Evolutionary conservation across 2,797 vertebrate species (phyloP), one percentile per base, ranked within the genome.

Genomic region (Trachurus trachurus): DNA sequence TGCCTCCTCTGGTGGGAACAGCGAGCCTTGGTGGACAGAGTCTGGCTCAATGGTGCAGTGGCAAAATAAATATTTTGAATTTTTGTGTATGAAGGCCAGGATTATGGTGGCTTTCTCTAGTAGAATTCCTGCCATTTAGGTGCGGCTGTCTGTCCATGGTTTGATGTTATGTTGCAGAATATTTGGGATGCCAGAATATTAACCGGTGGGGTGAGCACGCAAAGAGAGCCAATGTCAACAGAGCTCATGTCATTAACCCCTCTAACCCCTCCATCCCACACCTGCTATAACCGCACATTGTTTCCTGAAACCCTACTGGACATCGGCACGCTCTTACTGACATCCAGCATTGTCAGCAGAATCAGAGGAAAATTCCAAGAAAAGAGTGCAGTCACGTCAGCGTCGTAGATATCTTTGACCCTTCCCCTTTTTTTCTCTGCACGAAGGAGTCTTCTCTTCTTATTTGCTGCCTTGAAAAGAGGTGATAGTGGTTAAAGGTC

Each of bases 161-260:
- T 89, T 86, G 74, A 65, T 88, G 91, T 90, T 90, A 95, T 94
- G 95, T 92, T 90, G 81, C 76, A 58, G 89, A 92, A 95, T 95
- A 87, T 92, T 94, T 94, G 90, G 94, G 89, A 95, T 96, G 93
- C 95, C 94, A 58, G 82, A 92, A 93, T 94, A 91, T 94, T 94
- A 93, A 90, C 78, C 93, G 89, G 87, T 89, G 92, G 88, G 88
- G 22, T 95, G 93, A 94, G 85, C 88, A 90, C 47, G 83, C 90
- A 95, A 90, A 93, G 90, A 88, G 85, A 80, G 69, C 81, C 89
- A 88, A 86, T 92, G 92, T 94, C 92, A 93, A 94, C 93, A 92
- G 74, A 78, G 84, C 86, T 84, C 70, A 81, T 87, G 84, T 58
- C 86, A 85, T 87, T 92, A 89, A 90, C 92, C 89, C 71, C 74